phyloP scores from a whole-genome alignment of 1,140 invertebrate species.

The Hylyphantes graminicola region DNA sequence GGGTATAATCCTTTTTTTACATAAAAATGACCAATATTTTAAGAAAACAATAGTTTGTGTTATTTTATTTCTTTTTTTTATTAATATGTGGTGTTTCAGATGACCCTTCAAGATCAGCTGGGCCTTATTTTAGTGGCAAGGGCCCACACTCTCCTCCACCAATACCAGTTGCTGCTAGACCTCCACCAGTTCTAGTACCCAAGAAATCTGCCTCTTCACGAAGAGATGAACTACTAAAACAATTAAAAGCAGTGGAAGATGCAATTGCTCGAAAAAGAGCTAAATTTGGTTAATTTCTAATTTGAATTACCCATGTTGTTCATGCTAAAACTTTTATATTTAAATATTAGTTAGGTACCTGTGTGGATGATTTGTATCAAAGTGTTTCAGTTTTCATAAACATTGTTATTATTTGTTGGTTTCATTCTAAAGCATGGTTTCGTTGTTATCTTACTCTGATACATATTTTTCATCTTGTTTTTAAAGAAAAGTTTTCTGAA shows the following conservation, averaged over 20 bases:
- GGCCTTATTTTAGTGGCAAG: slow-evolving; percentile 55
- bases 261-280: slow-evolving; percentile 96
- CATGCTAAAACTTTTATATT: too few relatives aligned
- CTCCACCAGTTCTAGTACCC: slow-evolving; percentile 37
- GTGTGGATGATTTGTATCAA: too few relatives aligned
- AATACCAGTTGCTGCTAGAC: slow-evolving; percentile 23
- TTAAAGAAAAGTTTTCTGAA: too few relatives aligned
- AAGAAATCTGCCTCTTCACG: slow-evolving; percentile 82
- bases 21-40: not conserved
- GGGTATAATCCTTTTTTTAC: not conserved
- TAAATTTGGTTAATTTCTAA: slow-evolving; percentile 70
- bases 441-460: too few relatives aligned
- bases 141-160: slow-evolving; percentile 58
- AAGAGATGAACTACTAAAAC: slow-evolving; percentile 93
- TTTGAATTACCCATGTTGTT: too few relatives aligned
- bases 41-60: not conserved
- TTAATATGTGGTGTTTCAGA: slow-evolving; percentile 22
- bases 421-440: too few relatives aligned
- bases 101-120: not conserved
- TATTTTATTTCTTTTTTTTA: not conserved
- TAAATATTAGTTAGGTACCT: too few relatives aligned
- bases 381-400: too few relatives aligned
- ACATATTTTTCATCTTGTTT: too few relatives aligned
- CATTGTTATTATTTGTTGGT: too few relatives aligned
- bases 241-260: slow-evolving; percentile 97